Conservation (phyloP, 2,113 vertebrate species). For the Pseudolaguvia tuberculata region DNA sequence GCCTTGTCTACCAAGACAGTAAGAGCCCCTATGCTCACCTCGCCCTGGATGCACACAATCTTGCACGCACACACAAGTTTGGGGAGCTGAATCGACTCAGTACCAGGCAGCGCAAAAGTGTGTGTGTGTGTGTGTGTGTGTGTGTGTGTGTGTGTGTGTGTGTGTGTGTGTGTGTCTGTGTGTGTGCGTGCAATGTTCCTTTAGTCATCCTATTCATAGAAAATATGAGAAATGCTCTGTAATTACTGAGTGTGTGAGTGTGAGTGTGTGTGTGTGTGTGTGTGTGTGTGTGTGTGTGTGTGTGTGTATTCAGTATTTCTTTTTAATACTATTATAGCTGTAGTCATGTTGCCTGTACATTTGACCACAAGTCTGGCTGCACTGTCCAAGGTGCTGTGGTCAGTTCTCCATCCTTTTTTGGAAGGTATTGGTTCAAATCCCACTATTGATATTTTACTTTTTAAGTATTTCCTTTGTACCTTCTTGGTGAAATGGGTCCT, state of each 20-base stretch:
- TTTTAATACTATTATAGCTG: not conserved
- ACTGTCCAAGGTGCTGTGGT: too few relatives aligned
- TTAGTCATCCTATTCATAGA: constrained; percentile 38
- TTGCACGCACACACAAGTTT: constrained; percentile 13
- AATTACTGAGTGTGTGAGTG: not conserved
- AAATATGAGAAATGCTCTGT: constrained; percentile 8
- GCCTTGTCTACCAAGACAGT: constrained; percentile 54
- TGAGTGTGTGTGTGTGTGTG: not conserved
- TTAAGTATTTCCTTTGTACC: too few relatives aligned
- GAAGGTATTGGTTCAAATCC: too few relatives aligned
- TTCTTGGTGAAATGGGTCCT: too few relatives aligned
- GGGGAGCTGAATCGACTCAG: constrained; percentile 45
- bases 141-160: not conserved
- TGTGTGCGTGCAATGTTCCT: constrained; percentile 15
- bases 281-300: not conserved
- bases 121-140: not conserved
- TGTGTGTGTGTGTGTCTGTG: not conserved
- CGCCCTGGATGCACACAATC: constrained; percentile 35
- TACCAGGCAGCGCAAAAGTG: constrained; percentile 44
- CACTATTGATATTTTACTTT: too few relatives aligned
- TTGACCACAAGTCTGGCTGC: not conserved
- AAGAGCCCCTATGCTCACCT: constrained; percentile 53
- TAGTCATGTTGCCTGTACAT: not conserved
- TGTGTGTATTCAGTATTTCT: too few relatives aligned
- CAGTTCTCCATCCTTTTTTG: too few relatives aligned